Percentiles rank a stretch among this genome's conserved stretches.
Evolutionary conservation across 2,888 invertebrate genomes (phyloP).

Genomic region (Zaprionus lineosus): DNA sequence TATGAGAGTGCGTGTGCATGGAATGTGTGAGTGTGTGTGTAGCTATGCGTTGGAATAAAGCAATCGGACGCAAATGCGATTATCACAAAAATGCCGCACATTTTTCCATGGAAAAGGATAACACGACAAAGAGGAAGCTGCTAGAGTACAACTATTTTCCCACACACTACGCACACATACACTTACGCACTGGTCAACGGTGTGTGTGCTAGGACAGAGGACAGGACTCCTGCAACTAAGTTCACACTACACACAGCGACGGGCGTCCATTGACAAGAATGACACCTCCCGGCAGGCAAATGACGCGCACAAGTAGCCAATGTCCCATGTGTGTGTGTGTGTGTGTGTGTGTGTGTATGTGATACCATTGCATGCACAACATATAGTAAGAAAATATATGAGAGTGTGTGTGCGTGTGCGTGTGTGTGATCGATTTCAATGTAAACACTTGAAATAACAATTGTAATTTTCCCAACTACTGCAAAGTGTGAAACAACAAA

Average conservation of each 20-base stretch:
- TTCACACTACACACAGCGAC: constrained; percentile 35
- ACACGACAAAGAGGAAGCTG: constrained; percentile 53
- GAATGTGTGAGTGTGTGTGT: not conserved
- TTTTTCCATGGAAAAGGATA: constrained; percentile 50
- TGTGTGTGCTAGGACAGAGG: constrained; percentile 16
- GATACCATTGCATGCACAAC: too few relatives aligned
- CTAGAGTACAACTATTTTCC: constrained; percentile 21
- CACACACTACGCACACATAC: constrained; percentile 22
- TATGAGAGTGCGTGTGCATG: not conserved
- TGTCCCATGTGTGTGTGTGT: constrained; percentile 4
- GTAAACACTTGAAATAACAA: constrained; percentile 66
- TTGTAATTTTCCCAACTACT: constrained; percentile 67
- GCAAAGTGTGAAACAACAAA: constrained; percentile 64
- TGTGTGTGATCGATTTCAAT: constrained; percentile 54
- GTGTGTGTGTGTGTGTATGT: constrained; percentile 12
- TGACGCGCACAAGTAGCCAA: constrained; percentile 20
- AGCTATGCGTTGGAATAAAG: constrained; percentile 18
- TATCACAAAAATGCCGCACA: constrained; percentile 44
- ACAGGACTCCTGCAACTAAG: constrained; percentile 38
- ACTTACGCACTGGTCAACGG: constrained; percentile 14
- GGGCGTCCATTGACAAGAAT: constrained; percentile 17
- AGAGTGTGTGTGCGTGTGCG: constrained; percentile 13
- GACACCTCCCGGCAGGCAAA: constrained; percentile 30
- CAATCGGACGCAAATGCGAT: constrained; percentile 47
- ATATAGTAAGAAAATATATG: too few relatives aligned